Percentiles rank a stretch among this genome's conserved stretches.
Evolutionary conservation across 2,888 invertebrate species (phyloP).

Genomic region (Tetheella fluctuosa): DNA sequence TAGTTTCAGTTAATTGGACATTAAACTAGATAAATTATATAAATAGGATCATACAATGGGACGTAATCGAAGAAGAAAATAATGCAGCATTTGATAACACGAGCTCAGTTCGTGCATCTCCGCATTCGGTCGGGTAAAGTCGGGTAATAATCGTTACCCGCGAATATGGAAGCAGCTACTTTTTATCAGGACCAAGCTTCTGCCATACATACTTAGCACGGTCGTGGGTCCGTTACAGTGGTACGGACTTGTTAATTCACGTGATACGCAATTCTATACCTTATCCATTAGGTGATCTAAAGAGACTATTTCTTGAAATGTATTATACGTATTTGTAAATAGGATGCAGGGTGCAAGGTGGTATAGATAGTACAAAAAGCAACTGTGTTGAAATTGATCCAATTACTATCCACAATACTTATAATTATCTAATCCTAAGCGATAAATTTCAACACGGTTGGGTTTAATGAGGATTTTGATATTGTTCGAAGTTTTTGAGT

Average conservation of each 20-base stretch:
- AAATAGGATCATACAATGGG: slow-evolving; percentile 18
- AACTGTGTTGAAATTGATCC: too few species aligned
- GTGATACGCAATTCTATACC: slow-evolving; percentile 21
- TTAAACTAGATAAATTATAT: background rate
- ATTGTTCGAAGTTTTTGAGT: too few species aligned
- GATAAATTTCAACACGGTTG: too few species aligned
- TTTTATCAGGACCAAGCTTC: slow-evolving; percentile 53
- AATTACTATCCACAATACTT: too few species aligned
- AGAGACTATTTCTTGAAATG: background rate
- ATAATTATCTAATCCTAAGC: too few species aligned
- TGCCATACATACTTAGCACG: slow-evolving; percentile 65
- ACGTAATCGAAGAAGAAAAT: slow-evolving; percentile 24
- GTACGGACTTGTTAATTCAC: slow-evolving; percentile 26
- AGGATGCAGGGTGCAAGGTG: background rate
- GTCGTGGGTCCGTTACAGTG: slow-evolving; percentile 62
- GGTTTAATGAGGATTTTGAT: too few species aligned
- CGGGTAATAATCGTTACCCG: slow-evolving; percentile 65
- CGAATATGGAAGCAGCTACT: slow-evolving; percentile 65
- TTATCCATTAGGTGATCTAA: slow-evolving; percentile 7
- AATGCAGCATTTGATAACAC: slow-evolving; percentile 20
- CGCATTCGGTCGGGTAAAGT: slow-evolving; percentile 31
- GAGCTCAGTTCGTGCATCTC: slow-evolving; percentile 20
- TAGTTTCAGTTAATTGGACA: background rate
- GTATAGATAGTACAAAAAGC: too few species aligned
- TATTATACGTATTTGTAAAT: background rate